Evolutionary conservation across 2,113 vertebrate species (phyloP).

Genomic region (Eublepharis macularius): DNA sequence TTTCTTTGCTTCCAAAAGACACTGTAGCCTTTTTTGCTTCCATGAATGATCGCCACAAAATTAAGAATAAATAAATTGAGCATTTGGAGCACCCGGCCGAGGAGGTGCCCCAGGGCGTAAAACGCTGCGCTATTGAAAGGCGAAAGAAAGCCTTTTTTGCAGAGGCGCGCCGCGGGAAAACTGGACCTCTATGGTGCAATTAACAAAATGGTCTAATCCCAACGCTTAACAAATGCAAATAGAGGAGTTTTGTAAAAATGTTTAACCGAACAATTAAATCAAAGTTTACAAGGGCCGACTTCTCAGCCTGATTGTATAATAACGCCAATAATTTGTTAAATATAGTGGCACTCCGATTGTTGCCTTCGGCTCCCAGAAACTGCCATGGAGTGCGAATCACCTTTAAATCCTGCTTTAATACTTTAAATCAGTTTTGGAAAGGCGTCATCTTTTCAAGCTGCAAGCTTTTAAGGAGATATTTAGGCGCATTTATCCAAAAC

Average conservation of each 20-base stretch:
- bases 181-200: slow-evolving; percentile 94
- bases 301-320: slow-evolving; percentile 88
- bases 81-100: slow-evolving; percentile 95
- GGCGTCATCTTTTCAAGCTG: slow-evolving; percentile 77
- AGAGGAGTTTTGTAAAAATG: slow-evolving; percentile 99
- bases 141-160: slow-evolving; percentile 90
- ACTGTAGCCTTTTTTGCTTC: slow-evolving; percentile 99
- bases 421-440: slow-evolving; percentile 83
- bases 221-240: slow-evolving; percentile 99
- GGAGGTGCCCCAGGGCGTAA: slow-evolving; percentile 97
- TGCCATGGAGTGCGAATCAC: slow-evolving; percentile 82
- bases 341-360: slow-evolving; percentile 80
- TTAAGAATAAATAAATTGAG: slow-evolving; percentile 99
- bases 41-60: slow-evolving; percentile 99
- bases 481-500: slow-evolving; percentile 83
- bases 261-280: slow-evolving; percentile 99
- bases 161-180: slow-evolving; percentile 91
- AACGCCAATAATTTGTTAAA: slow-evolving; percentile 91
- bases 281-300: slow-evolving; percentile 93
- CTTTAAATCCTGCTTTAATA: slow-evolving; percentile 89
- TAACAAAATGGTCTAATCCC: slow-evolving; percentile 99
- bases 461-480: slow-evolving; percentile 80
- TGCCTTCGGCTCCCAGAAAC: slow-evolving; percentile 74
- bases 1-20: slow-evolving; percentile 99
- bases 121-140: slow-evolving; percentile 95